Base-by-base conservation (phyloP, 2,113 vertebrate species). In the Conger conger region DNA sequence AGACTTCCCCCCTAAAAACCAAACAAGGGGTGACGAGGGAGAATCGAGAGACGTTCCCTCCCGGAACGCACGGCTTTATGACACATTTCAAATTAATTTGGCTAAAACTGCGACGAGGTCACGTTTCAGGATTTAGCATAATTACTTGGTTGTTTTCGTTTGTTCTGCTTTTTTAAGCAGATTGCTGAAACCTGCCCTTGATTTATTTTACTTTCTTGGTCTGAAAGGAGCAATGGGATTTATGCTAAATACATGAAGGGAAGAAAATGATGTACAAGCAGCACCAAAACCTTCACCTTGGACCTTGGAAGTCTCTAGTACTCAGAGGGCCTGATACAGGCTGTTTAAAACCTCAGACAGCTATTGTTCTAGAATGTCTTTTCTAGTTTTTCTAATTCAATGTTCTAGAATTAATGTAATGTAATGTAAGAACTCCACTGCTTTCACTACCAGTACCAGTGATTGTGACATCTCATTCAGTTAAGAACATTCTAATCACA, bases 141-240 rank as follows among this genome's bases (percentile, higher is more conserved):
- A 73, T 73, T 73, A 33, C 68, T 30, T 33, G 60, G 60, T n/a
- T 68, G 68, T 73, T 73, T 73, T 73, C 68, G 30, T 73, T 73
- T 73, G 68, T 73, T 73, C 68, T 11, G 68, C 27, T 73, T 73
- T 63, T 73, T 73, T 3, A 33, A 7, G 9, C 68, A 50, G 17
- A 27, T 80, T 27, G 23, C 79, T 38, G 17, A 45, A 80, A 50
- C 27, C 3, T 23, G 8, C 40, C 79, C 20, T 17, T 7, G n/a
- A 80, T 80, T 80, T 80, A 80, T 80, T 80, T 80, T 13, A 4
- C 50, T 80, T 45, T 80, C 37, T 80, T 38, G 45, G 23, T 80
- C 23, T 50, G 38, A 80, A 27, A 45, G 37, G 37, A 80, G 40
- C 17, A 2, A 42, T 3, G 38, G 79, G 79, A 40, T n/a, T n/a